A percentile compares a stretch with the other conserved stretches of the same genome.
phyloP scores from a whole-genome alignment of 2,888 invertebrate species.

The Macrosiphum euphorbiae region DNA sequence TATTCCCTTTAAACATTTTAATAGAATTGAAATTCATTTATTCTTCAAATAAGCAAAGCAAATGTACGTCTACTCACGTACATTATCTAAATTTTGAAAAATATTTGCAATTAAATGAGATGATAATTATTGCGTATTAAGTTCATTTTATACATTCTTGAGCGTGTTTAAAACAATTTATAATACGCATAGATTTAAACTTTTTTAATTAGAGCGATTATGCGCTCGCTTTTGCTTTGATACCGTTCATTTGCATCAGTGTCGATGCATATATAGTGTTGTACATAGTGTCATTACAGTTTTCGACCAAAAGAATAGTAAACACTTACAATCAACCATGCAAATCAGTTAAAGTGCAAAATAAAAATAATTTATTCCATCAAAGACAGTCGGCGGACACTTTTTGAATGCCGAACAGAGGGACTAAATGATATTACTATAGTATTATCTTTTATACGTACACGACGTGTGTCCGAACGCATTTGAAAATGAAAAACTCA shows the following conservation, averaged over 20 bases:
- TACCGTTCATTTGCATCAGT: neutral
- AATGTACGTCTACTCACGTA: neutral
- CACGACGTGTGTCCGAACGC: neutral
- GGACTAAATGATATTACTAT: neutral
- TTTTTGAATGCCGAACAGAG: neutral
- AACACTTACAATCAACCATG: neutral
- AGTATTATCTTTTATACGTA: neutral
- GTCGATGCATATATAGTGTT: neutral
- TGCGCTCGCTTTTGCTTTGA: neutral
- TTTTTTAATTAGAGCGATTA: conserved; percentile 15
- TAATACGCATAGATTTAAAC: conserved; percentile 31
- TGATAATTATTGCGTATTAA: conserved; percentile 23
- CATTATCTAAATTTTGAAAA: neutral
- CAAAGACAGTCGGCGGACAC: neutral
- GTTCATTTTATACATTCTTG: neutral
- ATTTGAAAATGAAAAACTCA: neutral
- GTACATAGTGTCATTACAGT: neutral
- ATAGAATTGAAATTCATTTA: conserved; percentile 3
- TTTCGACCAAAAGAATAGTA: neutral
- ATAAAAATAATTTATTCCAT: neutral
- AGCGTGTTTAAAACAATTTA: conserved; percentile 3
- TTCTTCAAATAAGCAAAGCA: neutral
- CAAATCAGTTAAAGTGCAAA: neutral
- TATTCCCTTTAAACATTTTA: conserved; percentile 14
- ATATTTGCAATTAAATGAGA: conserved; percentile 14